These are phyloP conservation scores for Micronycteris hirsuta DNA, from an alignment of 2,113 vertebrate species.

Conservation along the genomic window DNA sequence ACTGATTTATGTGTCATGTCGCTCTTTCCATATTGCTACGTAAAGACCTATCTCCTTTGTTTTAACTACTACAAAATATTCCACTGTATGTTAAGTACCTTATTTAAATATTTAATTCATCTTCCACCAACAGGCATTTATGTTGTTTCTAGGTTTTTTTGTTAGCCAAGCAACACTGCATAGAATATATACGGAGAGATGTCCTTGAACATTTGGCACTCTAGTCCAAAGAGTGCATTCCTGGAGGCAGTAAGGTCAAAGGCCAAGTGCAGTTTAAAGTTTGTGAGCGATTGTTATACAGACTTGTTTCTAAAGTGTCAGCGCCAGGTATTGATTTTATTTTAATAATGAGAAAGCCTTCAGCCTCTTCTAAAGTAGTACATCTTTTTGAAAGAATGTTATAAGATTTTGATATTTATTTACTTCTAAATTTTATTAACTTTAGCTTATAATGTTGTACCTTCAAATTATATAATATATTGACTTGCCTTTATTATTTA, in stretches of 20 bases:
- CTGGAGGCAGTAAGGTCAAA: background rate
- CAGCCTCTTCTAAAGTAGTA: background rate
- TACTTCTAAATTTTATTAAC: background rate
- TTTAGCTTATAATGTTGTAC: background rate
- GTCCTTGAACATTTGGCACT: background rate
- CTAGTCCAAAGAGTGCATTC: background rate
- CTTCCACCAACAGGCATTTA: background rate
- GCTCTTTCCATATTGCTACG: background rate
- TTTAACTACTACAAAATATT: conserved; percentile 21
- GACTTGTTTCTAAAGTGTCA: background rate
- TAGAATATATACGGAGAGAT: background rate
- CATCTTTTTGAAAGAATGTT: background rate
- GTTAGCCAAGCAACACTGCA: background rate
- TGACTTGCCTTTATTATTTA: background rate
- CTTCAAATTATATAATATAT: conserved; percentile 20
- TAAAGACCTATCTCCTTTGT: background rate
- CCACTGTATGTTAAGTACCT: background rate
- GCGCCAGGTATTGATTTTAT: background rate
- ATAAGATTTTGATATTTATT: conserved; percentile 26
- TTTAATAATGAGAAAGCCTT: background rate
- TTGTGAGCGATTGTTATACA: background rate
- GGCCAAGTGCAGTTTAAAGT: background rate
- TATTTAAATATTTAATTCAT: background rate
- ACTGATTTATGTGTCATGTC: background rate
- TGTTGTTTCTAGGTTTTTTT: background rate